Evolutionary conservation across 2,797 vertebrate species (phyloP).

Genomic region (Diceros bicornis): DNA sequence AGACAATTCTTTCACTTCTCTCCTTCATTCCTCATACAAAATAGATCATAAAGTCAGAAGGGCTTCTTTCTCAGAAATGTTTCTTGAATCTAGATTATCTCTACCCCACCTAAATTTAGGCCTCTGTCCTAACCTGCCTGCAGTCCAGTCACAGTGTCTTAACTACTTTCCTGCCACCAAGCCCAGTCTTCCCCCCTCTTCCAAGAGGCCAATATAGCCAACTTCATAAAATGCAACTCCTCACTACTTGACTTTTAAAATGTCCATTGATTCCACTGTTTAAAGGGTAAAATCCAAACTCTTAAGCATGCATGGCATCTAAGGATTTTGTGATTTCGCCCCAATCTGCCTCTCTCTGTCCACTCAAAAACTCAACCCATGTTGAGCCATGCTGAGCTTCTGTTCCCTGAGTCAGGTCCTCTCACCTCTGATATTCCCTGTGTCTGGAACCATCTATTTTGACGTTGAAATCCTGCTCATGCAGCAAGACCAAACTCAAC

Average conservation of each 20-base stretch:
- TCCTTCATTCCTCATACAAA: slow-evolving; percentile 30
- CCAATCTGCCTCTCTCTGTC: neutral
- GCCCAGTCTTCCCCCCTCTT: neutral
- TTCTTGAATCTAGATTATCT: neutral
- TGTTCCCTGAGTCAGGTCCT: neutral
- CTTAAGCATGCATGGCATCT: neutral
- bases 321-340: neutral
- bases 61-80: neutral
- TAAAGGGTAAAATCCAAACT: slow-evolving; percentile 35
- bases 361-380: neutral
- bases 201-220: neutral
- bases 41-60: neutral
- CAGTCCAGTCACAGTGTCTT: neutral
- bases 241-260: neutral
- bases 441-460: neutral
- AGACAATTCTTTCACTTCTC: neutral
- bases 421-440: neutral
- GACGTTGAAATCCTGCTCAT: neutral
- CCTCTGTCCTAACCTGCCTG: neutral
- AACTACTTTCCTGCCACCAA: neutral
- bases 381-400: neutral
- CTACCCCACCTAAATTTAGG: neutral
- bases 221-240: neutral
- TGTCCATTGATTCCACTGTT: neutral
- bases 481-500: neutral